Conservation (phyloP, 1,140 invertebrate species). For the Leptonema lineaticorne region DNA sequence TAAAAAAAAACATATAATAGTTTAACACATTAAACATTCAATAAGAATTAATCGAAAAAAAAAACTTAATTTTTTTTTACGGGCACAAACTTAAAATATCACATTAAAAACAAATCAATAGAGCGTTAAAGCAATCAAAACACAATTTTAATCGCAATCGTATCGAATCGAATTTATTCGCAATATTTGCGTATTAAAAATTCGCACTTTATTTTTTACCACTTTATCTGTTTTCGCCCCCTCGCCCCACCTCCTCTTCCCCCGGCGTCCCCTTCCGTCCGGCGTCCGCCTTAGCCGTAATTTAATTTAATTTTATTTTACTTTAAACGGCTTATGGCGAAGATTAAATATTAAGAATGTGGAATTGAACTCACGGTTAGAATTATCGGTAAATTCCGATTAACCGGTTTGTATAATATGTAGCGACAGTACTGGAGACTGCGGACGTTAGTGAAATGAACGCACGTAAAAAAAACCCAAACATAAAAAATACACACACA, state of each 20-base stretch:
- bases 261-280: neutral
- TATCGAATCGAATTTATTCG: too few species aligned
- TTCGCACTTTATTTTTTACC: neutral
- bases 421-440: conserved; percentile 5
- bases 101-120: too few species aligned
- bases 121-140: too few species aligned
- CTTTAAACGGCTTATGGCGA: neutral
- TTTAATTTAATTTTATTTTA: too few species aligned
- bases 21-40: too few species aligned
- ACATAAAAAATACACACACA: neutral
- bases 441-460: conserved; percentile 6
- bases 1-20: too few species aligned
- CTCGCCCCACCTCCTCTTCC: neutral
- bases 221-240: neutral
- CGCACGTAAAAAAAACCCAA: neutral
- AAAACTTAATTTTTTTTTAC: too few species aligned
- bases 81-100: too few species aligned
- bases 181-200: too few species aligned
- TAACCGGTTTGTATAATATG: neutral
- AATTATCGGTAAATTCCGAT: conserved; percentile 13
- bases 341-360: neutral
- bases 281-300: too few species aligned
- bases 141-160: too few species aligned
- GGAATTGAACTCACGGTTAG: conserved; percentile 16
- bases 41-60: too few species aligned